Conservation (phyloP, 1,140 invertebrate genomes). For the Lepidurus arcticus region DNA sequence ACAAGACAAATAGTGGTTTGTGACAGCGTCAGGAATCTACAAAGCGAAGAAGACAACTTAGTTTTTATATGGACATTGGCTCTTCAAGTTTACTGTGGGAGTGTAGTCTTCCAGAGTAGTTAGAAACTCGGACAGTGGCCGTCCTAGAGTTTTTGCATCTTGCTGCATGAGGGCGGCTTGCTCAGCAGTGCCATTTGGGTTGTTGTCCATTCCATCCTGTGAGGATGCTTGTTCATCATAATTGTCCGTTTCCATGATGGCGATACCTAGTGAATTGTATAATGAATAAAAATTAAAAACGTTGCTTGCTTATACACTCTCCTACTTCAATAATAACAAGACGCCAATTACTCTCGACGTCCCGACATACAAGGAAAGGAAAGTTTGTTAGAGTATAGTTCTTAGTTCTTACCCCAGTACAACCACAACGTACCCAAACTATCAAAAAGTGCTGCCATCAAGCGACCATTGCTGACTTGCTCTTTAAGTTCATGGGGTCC, state of each 20-base stretch:
- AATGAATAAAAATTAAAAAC: no score
- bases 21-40: conserved; percentile 83
- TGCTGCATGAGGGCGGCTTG: neutral
- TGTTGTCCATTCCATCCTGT: neutral
- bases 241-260: neutral
- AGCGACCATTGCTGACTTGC: no score
- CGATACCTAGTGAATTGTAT: no score
- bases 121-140: conserved; percentile 62
- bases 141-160: conserved; percentile 46
- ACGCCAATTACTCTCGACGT: no score
- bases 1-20: conserved; percentile 75
- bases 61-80: neutral
- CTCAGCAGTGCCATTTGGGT: neutral
- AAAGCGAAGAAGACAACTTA: conserved; percentile 33
- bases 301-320: no score
- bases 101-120: conserved; percentile 86
- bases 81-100: conserved; percentile 61
- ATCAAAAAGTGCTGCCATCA: no score
- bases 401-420: no score
- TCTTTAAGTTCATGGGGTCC: no score
- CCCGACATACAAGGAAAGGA: no score
- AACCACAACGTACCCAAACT: no score
- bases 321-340: no score
- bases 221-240: neutral
- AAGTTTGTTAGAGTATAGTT: no score